Evolutionary conservation across 2,888 invertebrate species (phyloP), one percentile per base, ranked within the genome.

Genomic region (Perizoma flavofasciatum): DNA sequence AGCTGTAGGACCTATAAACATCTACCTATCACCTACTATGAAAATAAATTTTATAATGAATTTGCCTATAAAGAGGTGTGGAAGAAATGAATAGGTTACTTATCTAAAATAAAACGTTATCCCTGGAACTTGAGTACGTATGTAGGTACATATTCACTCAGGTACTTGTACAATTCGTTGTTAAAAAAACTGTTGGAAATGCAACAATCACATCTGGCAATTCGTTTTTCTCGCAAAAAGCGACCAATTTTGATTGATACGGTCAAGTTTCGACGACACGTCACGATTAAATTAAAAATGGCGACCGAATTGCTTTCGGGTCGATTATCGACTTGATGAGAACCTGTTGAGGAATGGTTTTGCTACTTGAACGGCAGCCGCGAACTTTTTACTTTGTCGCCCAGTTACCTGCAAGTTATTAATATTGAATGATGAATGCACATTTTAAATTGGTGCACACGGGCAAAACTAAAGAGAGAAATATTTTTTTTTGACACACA

Each of bases 231-330:
- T 80, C 81, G 82, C 84, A 83, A 86, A 86, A 86, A 81, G 72
- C 76, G 70, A 73, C 81, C 87, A 87, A 88, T 87, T 88, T 87
- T 89, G 88, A 88, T 88, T 87, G 88, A 89, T 87, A 84, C 82
- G 79, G 77, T 77, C 79, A 75, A 77, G 76, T 78, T 75, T 78
- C 77, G 77, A 72, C 71, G 77, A 71, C 67, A 67, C 70, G 66
- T 70, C 74, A 71, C 71, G 74, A 72, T 81, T 81, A 83, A 83
- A 74, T 75, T 77, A 75, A 75, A 83, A 79, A 82, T 78, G 69
- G 69, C 66, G 52, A 49, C 63, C 41, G 74, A 79, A 75, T 79
- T 69, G 79, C 69, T 68, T 70, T 70, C 64, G 63, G 67, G 67
- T 75, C 74, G 74, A 75, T 77, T 78, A 77, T 61, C 68, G 65